These are phyloP conservation scores for Gymnocypris eckloni DNA, from an alignment of 2,797 vertebrate genomes.

Conservation along the genomic window DNA sequence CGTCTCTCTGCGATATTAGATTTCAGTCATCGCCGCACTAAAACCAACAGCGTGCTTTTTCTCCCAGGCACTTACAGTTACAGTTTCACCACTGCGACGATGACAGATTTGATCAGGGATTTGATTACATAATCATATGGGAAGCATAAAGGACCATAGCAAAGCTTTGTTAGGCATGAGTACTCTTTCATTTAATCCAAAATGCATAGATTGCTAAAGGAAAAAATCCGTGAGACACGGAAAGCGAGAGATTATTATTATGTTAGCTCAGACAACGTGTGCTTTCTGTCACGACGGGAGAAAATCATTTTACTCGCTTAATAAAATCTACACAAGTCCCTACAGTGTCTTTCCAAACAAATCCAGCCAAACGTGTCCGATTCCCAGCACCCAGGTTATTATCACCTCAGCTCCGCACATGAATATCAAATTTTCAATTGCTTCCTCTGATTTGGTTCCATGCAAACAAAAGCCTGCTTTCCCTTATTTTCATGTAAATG, in stretches of 20 bases:
- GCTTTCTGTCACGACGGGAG: slow-evolving; percentile 74
- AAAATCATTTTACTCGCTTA: slow-evolving; percentile 80
- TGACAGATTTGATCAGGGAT: slow-evolving; percentile 42
- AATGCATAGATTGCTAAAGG: slow-evolving; percentile 10
- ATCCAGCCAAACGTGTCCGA: slow-evolving; percentile 78
- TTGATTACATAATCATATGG: slow-evolving; percentile 40
- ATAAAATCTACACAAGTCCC: slow-evolving; percentile 82
- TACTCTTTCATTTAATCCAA: slow-evolving; percentile 41
- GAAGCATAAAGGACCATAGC: slow-evolving; percentile 24
- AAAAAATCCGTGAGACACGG: slow-evolving; percentile 18
- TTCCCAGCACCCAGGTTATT: slow-evolving; percentile 75
- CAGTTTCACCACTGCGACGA: not conserved
- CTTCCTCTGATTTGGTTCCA: slow-evolving; percentile 79
- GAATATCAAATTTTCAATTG: slow-evolving; percentile 86
- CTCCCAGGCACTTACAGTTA: not conserved
- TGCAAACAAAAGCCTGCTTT: slow-evolving; percentile 83
- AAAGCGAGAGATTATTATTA: slow-evolving; percentile 64
- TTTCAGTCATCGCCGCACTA: slow-evolving; percentile 2
- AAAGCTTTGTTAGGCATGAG: slow-evolving; percentile 49
- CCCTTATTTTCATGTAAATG: slow-evolving; percentile 90
- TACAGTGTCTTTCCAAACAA: slow-evolving; percentile 73
- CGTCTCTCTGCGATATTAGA: slow-evolving; percentile 8
- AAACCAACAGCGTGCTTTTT: not conserved
- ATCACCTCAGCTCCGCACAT: slow-evolving; percentile 76
- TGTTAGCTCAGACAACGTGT: slow-evolving; percentile 77